These are phyloP conservation scores for Xiphydria camelus DNA, from an alignment of 2,888 invertebrate genomes.

Conservation along the genomic window DNA sequence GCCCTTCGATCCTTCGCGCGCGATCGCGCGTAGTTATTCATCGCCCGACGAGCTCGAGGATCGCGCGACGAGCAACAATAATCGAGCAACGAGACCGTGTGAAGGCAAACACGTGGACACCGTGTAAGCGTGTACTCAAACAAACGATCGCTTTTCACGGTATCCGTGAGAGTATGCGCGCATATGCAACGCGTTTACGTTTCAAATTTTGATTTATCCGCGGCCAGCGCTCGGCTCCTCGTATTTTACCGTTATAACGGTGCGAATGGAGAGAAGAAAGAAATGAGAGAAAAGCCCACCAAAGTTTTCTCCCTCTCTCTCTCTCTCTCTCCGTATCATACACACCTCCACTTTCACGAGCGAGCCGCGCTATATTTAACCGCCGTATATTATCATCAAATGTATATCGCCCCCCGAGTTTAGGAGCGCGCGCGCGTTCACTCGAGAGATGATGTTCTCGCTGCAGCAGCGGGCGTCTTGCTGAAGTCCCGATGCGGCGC, in stretches of 20 bases:
- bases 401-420: conserved; percentile 18
- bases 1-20: background rate
- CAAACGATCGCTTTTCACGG: conserved; percentile 18
- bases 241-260: conserved; percentile 27
- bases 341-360: no score
- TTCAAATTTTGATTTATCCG: conserved; percentile 36
- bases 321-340: no score
- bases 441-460: no score
- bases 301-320: no score
- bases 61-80: no score
- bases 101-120: no score
- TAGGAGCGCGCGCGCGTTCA: conserved; percentile 14
- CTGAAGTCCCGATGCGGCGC: no score
- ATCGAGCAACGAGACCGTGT: no score
- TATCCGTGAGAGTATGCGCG: no score
- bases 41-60: no score
- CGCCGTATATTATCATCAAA: conserved; percentile 33
- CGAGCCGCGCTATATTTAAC: conserved; percentile 28
- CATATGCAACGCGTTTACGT: conserved; percentile 17
- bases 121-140: conserved; percentile 5
- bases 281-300: no score
- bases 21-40: conserved; percentile 2
- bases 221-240: conserved; percentile 25
- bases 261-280: conserved; percentile 6
- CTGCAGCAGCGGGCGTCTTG: no score